These are phyloP conservation scores for Drosophila prolongata DNA, from an alignment of 2,888 invertebrate species.

Conservation along the genomic window DNA sequence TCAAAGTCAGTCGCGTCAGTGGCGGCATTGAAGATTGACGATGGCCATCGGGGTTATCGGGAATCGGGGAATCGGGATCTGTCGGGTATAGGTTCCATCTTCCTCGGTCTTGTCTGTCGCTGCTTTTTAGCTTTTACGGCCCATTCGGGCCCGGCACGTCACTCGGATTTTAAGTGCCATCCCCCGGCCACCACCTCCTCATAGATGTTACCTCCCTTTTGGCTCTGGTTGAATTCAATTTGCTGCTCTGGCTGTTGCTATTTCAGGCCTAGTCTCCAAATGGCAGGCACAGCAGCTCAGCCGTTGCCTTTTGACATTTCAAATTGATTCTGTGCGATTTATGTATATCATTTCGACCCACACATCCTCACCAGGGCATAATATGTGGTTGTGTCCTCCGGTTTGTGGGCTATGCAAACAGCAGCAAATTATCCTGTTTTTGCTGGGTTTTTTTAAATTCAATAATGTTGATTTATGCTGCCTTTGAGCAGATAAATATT, in stretches of 20 bases:
- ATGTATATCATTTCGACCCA: conserved; percentile 40
- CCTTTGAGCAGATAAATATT: background rate
- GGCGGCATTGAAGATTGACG: conserved; percentile 40
- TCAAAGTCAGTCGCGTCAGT: conserved; percentile 66
- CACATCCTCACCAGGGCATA: conserved; percentile 2
- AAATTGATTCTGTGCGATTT: conserved; percentile 47
- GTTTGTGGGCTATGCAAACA: conserved; percentile 12
- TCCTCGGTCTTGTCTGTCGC: conserved; percentile 4
- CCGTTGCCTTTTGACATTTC: conserved; percentile 48
- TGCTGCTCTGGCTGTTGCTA: conserved; percentile 40
- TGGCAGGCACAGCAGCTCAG: conserved; percentile 24
- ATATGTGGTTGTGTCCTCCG: conserved; percentile 1
- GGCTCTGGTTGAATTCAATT: conserved; percentile 39
- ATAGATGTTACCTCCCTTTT: background rate
- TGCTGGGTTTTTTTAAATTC: conserved; percentile 5
- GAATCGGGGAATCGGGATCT: background rate
- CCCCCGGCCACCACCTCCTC: background rate
- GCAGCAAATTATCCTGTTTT: conserved; percentile 26
- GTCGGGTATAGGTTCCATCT: conserved; percentile 1
- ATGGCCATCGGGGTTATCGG: conserved; percentile 24
- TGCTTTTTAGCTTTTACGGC: conserved; percentile 38
- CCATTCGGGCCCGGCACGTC: conserved; percentile 30
- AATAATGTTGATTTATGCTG: background rate
- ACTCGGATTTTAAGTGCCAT: conserved; percentile 34
- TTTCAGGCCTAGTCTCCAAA: conserved; percentile 28